These are phyloP conservation scores for Fragum sueziense DNA, from an alignment of 2,888 invertebrate genomes.

Conservation along the genomic window DNA sequence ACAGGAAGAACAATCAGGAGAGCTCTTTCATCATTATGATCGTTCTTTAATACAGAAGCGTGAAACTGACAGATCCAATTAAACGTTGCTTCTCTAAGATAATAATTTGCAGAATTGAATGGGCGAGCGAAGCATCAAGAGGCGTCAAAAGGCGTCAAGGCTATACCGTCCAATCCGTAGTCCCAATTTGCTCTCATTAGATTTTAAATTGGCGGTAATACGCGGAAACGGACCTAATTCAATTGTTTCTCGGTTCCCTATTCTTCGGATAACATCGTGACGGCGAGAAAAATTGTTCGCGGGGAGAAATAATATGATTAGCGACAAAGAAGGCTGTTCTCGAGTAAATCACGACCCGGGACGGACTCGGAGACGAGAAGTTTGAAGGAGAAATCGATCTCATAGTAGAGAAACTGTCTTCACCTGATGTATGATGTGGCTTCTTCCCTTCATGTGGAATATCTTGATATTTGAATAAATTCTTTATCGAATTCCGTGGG, in stretches of 20 bases:
- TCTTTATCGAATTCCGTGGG: no score
- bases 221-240: conserved; percentile 54
- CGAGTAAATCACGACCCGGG: conserved; percentile 57
- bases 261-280: conserved; percentile 20
- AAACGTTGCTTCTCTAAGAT: conserved; percentile 55
- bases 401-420: background rate
- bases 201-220: conserved; percentile 63
- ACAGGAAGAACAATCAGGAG: background rate
- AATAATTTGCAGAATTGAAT: conserved; percentile 60
- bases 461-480: no score
- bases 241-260: conserved; percentile 44
- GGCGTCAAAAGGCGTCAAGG: background rate
- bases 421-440: background rate
- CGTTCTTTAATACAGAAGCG: conserved; percentile 47
- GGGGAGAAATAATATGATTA: conserved; percentile 56
- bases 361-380: conserved; percentile 9
- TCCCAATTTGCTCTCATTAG: conserved; percentile 62
- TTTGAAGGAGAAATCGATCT: conserved; percentile 7
- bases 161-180: conserved; percentile 43
- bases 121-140: conserved; percentile 14
- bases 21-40: conserved; percentile 38
- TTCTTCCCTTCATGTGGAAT: background rate
- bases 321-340: conserved; percentile 7
- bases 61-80: conserved; percentile 61
- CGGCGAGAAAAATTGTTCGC: conserved; percentile 32